Evolutionary conservation across 2,113 vertebrate species (phyloP).

Genomic region (Micromys minutus): DNA sequence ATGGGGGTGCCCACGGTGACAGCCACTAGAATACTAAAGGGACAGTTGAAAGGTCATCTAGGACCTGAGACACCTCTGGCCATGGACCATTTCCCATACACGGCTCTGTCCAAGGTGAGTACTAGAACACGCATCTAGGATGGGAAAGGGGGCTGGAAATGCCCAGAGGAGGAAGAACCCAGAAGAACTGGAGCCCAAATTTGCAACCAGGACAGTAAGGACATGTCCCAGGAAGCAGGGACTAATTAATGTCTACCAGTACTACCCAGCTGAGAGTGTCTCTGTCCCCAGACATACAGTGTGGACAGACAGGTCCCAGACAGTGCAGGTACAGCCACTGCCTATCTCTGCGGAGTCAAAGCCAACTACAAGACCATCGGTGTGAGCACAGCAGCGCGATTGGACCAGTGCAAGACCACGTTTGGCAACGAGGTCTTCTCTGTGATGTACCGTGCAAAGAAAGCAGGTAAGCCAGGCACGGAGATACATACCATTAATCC

Average conservation of each 20-base stretch:
- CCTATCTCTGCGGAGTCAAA: slow-evolving; percentile 97
- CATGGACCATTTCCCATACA: slow-evolving; percentile 93
- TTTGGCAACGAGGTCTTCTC: slow-evolving; percentile 92
- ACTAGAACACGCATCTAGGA: background rate
- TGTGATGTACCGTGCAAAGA: slow-evolving; percentile 88
- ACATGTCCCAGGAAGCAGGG: background rate
- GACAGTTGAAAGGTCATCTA: slow-evolving; percentile 84
- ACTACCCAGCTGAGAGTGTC: rapidly evolving
- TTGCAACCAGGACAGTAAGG: background rate
- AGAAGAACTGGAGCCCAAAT: background rate
- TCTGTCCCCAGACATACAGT: slow-evolving; percentile 91
- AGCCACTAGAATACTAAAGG: slow-evolving; percentile 93
- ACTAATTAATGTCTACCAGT: background rate
- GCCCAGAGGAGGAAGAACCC: background rate
- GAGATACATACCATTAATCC: background rate
- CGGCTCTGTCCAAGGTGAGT: slow-evolving; percentile 91
- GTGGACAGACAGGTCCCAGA: slow-evolving; percentile 94
- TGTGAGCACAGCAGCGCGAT: slow-evolving; percentile 87
- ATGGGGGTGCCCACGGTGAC: slow-evolving; percentile 94
- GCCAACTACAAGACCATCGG: slow-evolving; percentile 91
- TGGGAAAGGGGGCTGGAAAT: background rate
- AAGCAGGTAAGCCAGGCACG: background rate
- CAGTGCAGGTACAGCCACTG: slow-evolving; percentile 94
- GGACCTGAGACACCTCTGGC: slow-evolving; percentile 92
- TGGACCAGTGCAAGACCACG: slow-evolving; percentile 88